phyloP scores from a whole-genome alignment of 2,113 vertebrate genomes.

The Scolopax mira region DNA sequence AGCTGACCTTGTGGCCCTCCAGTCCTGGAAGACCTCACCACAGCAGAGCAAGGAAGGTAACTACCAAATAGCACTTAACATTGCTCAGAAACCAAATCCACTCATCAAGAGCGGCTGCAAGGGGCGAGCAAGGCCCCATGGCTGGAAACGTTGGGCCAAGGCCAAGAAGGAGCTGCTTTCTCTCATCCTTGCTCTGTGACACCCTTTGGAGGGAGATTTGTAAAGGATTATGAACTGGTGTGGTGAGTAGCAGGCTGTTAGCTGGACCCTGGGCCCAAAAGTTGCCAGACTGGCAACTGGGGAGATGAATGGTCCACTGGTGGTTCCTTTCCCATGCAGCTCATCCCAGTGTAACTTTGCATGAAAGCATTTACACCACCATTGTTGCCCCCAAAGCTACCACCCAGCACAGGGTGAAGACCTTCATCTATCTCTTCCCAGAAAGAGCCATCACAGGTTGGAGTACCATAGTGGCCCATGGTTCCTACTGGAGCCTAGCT shows the following conservation, averaged over 20 bases:
- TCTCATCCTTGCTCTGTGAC: background rate
- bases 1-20: background rate
- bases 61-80: background rate
- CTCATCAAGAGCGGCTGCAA: background rate
- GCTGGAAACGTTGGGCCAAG: background rate
- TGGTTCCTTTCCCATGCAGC: too few species aligned
- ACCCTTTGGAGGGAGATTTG: background rate
- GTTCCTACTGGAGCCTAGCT: background rate
- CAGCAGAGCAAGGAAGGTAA: background rate
- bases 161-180: background rate
- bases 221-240: background rate
- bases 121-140: background rate
- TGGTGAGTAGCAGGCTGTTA: background rate
- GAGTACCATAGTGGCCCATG: background rate
- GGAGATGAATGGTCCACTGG: background rate
- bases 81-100: background rate
- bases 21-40: background rate
- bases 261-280: background rate
- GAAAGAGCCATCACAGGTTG: background rate
- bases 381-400: background rate
- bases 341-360: background rate
- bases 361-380: background rate
- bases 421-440: background rate
- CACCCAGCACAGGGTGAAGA: background rate
- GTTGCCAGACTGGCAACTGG: background rate